Percentiles rank a stretch among this genome's conserved stretches.
Evolutionary conservation across 2,797 vertebrate species (phyloP).

Genomic region (Crocidura indochinensis): DNA sequence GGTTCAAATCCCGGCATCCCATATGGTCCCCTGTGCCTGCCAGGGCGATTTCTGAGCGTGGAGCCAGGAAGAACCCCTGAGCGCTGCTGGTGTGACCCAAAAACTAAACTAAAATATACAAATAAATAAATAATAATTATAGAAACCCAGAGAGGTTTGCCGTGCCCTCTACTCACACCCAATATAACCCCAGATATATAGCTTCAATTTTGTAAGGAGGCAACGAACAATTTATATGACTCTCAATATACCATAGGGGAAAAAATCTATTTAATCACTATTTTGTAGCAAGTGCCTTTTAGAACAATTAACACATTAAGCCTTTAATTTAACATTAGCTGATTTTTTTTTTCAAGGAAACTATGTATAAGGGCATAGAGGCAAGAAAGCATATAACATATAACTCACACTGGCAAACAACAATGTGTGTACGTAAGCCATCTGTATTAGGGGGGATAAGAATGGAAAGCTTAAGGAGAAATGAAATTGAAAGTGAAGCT

Average conservation of each 20-base stretch:
- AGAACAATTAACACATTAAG: not conserved
- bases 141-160: not conserved
- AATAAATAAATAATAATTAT: not conserved
- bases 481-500: not conserved
- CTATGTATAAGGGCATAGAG: not conserved
- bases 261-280: not conserved
- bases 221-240: not conserved
- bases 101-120: too few relatives aligned
- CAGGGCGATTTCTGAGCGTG: too few relatives aligned
- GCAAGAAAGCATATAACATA: constrained; percentile 24
- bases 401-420: constrained; percentile 32
- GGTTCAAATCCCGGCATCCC: too few relatives aligned
- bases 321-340: constrained; percentile 7
- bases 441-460: not conserved
- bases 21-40: too few relatives aligned
- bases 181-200: not conserved
- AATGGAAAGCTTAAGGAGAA: not conserved
- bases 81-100: too few relatives aligned
- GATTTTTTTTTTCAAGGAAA: constrained; percentile 24
- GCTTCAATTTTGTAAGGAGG: constrained; percentile 54
- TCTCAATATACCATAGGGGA: not conserved
- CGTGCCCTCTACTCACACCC: too few relatives aligned
- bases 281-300: constrained; percentile 44
- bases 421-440: not conserved
- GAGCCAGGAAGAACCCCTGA: too few relatives aligned